Percentiles rank a stretch among this genome's conserved stretches.
Evolutionary conservation across 1,140 invertebrate species (phyloP).

Genomic region (Zaprionus camerounensis): DNA sequence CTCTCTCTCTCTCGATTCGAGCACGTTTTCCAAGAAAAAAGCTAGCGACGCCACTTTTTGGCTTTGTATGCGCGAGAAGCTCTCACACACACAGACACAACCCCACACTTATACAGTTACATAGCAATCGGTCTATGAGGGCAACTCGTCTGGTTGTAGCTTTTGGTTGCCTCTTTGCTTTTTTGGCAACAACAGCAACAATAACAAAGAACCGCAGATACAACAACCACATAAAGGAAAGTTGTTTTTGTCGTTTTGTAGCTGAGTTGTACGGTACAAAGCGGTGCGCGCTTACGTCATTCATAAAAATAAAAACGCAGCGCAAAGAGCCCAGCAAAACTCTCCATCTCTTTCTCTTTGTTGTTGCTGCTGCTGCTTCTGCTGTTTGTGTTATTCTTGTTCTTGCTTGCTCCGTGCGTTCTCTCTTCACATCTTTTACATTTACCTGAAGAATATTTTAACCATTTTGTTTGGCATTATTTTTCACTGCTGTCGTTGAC

Average conservation of each 20-base stretch:
- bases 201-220: slow-evolving; percentile 20
- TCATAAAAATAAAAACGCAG: slow-evolving; percentile 76
- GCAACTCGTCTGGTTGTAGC: slow-evolving; percentile 32
- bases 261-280: slow-evolving; percentile 42
- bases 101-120: background rate
- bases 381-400: slow-evolving; percentile 37
- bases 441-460: slow-evolving; percentile 79
- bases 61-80: slow-evolving; percentile 28
- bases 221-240: slow-evolving; percentile 39
- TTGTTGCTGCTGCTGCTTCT: slow-evolving; percentile 40
- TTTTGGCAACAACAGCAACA: slow-evolving; percentile 41
- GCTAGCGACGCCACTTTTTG: slow-evolving; percentile 62
- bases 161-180: slow-evolving; percentile 42
- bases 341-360: slow-evolving; percentile 31
- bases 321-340: slow-evolving; percentile 42
- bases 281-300: slow-evolving; percentile 72
- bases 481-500: slow-evolving; percentile 28
- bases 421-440: slow-evolving; percentile 14
- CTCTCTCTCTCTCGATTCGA: slow-evolving; percentile 26
- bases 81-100: slow-evolving; percentile 26
- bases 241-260: slow-evolving; percentile 61
- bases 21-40: slow-evolving; percentile 69
- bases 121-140: slow-evolving; percentile 34
- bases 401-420: slow-evolving; percentile 25
- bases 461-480: slow-evolving; percentile 75